Evolutionary conservation across 2,113 vertebrate genomes (phyloP).

Genomic region (Lutjanus erythropterus): DNA sequence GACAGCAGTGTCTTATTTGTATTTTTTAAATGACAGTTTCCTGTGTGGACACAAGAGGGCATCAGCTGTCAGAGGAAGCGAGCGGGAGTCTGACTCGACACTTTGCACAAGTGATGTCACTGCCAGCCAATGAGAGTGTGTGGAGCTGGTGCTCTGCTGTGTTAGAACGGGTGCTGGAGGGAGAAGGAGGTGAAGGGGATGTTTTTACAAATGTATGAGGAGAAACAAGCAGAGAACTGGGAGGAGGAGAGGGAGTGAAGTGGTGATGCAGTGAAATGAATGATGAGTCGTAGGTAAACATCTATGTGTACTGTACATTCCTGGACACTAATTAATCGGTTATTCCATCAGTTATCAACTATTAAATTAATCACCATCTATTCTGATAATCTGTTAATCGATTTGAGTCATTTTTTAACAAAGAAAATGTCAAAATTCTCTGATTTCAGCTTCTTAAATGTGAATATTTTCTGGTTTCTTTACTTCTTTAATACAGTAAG

Average conservation of each 20-base stretch:
- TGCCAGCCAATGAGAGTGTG: conserved; percentile 80
- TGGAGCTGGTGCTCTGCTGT: conserved; percentile 50
- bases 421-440: no score
- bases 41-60: conserved; percentile 76
- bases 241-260: not conserved
- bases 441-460: no score
- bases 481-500: no score
- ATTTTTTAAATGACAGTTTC: conserved; percentile 5
- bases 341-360: no score
- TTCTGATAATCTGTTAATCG: no score
- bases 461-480: no score
- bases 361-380: no score
- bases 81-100: conserved; percentile 64
- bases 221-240: conserved; percentile 5
- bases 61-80: conserved; percentile 38
- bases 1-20: not conserved
- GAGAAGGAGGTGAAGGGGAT: conserved; percentile 9
- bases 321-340: no score
- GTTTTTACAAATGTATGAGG: conserved; percentile 59
- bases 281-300: not conserved
- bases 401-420: no score
- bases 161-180: conserved; percentile 19
- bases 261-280: conserved; percentile 28
- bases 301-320: not conserved
- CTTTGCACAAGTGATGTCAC: conserved; percentile 85